A percentile compares a stretch with the other conserved stretches of the same genome.
These are phyloP conservation scores for Ips typographus DNA, from an alignment of 1,140 invertebrate species.

Conservation along the genomic window DNA sequence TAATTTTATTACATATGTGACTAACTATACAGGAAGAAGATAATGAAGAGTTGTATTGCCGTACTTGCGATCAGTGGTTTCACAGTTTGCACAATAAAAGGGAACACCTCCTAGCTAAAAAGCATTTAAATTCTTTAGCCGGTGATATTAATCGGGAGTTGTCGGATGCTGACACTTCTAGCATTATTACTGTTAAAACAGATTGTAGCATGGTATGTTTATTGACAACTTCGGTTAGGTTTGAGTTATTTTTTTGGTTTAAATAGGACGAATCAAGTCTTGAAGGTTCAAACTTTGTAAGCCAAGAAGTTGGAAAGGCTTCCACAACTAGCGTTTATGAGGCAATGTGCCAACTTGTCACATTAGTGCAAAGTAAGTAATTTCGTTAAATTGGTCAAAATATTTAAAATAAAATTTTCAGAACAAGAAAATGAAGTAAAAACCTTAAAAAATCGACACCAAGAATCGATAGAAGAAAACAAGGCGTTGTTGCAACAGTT, in stretches of 20 bases:
- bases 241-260: not conserved
- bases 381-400: not conserved
- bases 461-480: constrained; percentile 44
- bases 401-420: constrained; percentile 33
- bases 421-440: constrained; percentile 50
- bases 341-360: constrained; percentile 47
- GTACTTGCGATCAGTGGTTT: constrained; percentile 61
- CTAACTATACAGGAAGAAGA: constrained; percentile 54
- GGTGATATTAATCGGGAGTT: constrained; percentile 49
- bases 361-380: constrained; percentile 47
- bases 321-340: constrained; percentile 38
- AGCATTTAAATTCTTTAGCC: constrained; percentile 56
- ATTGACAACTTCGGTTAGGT: not conserved
- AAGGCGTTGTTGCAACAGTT: constrained; percentile 44
- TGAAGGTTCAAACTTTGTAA: constrained; percentile 41
- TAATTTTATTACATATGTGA: not conserved
- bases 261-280: constrained; percentile 51
- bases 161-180: constrained; percentile 37
- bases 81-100: constrained; percentile 61
- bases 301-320: constrained; percentile 22
- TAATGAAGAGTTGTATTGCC: constrained; percentile 60
- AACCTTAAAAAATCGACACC: constrained; percentile 39
- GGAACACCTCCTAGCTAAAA: constrained; percentile 60
- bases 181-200: constrained; percentile 33
- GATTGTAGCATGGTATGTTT: constrained; percentile 15